Evolutionary conservation across 2,797 vertebrate genomes (phyloP).

Genomic region (Liasis olivaceus): DNA sequence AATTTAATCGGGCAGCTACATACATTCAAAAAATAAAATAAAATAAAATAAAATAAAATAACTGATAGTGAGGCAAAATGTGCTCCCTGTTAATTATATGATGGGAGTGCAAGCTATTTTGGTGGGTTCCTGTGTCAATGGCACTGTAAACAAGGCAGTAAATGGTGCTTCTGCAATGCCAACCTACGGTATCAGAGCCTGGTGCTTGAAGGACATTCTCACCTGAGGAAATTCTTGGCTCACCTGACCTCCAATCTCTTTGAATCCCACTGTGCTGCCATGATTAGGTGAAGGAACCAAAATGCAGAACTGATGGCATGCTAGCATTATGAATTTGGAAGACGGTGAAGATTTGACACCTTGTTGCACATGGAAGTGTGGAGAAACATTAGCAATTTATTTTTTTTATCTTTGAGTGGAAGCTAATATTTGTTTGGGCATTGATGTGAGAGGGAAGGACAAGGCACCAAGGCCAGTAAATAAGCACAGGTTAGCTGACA

Average conservation of each 20-base stretch:
- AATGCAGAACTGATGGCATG: not conserved
- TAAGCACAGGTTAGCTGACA: not conserved
- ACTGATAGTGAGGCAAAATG: not conserved
- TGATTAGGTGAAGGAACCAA: not conserved
- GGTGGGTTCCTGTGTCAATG: not conserved
- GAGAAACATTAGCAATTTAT: not conserved
- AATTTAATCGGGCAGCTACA: not conserved
- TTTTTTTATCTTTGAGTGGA: not conserved
- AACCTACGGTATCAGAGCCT: not conserved
- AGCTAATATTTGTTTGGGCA: not conserved
- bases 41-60: not conserved
- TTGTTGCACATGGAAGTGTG: not conserved
- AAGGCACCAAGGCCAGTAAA: not conserved
- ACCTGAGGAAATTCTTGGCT: not conserved
- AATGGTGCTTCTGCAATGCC: not conserved
- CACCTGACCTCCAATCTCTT: not conserved
- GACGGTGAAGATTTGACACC: not conserved
- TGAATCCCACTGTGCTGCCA: not conserved
- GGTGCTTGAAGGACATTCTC: not conserved
- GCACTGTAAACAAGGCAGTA: not conserved
- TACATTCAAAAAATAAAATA: not conserved
- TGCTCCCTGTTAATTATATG: not conserved
- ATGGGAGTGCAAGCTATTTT: not conserved
- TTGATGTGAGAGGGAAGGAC: not conserved
- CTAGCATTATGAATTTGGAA: not conserved